Conservation (phyloP, 2,113 vertebrate genomes). For the Helogale parvula region DNA sequence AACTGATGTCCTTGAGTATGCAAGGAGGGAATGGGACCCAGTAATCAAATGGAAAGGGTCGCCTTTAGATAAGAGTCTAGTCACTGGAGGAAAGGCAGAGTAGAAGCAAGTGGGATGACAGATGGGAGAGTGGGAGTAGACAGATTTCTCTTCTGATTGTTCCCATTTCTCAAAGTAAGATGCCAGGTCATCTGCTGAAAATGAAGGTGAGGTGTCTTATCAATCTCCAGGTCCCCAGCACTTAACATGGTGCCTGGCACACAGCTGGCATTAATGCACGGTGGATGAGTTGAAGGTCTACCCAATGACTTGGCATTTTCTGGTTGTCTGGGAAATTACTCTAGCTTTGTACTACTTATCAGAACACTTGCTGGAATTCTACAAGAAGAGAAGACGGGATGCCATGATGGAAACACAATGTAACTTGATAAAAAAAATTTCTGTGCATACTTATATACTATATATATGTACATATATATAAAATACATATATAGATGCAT, state of each 20-base stretch:
- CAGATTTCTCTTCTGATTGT: neutral
- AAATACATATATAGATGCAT: neutral
- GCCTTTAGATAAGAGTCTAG: neutral
- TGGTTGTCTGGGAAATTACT: neutral
- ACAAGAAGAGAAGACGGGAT: neutral
- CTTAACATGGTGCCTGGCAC: neutral
- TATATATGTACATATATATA: too few relatives aligned
- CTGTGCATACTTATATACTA: neutral
- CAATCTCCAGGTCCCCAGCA: neutral
- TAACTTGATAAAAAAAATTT: slow-evolving; percentile 1
- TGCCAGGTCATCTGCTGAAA: neutral
- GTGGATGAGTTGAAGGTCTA: neutral
- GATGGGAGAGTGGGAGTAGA: too few relatives aligned
- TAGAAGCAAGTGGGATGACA: neutral
- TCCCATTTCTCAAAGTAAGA: neutral
- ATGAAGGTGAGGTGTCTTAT: neutral
- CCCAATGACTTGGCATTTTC: neutral
- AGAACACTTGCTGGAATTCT: neutral
- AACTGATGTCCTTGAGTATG: neutral
- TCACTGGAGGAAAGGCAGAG: neutral
- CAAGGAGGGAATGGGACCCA: neutral
- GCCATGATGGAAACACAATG: neutral
- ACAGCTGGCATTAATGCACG: neutral
- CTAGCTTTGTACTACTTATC: neutral
- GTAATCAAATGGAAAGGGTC: neutral